Base-by-base conservation (phyloP, 2,797 vertebrate species). In the Fistularia tabacaria region DNA sequence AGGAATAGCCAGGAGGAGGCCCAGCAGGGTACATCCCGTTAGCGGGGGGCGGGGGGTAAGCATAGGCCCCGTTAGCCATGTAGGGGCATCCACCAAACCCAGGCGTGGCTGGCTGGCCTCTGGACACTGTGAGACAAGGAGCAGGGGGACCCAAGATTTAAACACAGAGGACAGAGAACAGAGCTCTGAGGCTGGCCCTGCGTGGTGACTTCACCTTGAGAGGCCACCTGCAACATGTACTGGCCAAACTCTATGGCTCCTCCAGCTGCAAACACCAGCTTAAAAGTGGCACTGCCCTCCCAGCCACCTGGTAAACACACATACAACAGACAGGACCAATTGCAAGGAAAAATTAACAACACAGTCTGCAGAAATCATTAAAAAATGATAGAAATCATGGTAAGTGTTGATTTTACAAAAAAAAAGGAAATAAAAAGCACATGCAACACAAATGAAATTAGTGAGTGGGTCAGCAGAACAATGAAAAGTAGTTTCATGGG, bases 221-320 rank as follows among this genome's bases (percentile, higher is more conserved):
- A 91, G 1, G 96, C 97, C 38, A 94, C 93, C 66, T 97, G 94
- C 50, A 99, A 81, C 97, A 99, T 98, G 51, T 87, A 85, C 69
- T 99, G 95, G 40, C 97, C 97, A 49, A 99, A 99, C 85, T 99
- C 97, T 1, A 99, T 98, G 14, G 97, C 96, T 14, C 97, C 97
- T 36, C 97, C 97, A 1, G 93, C 88, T 15, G 81, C 83, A 62
- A 99, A 99, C 51, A 92, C 79, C 36, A 99, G 62, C 82, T 93
- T 99, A 81, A 96, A 99, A 0, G 83, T 88, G 5, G 91, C 88
- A 0, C 88, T 88, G 47, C 96, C 97, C 73, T 98, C 95, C 97
- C 97, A 99, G 74, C 96, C 96, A 1, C 96, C 97, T 99, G 52
- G 10, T 25, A 44, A 13, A 60, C 1, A 38, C 7, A 11, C 10